Base-by-base conservation (phyloP, 2,888 invertebrate genomes). In the Quadriops clusia region DNA sequence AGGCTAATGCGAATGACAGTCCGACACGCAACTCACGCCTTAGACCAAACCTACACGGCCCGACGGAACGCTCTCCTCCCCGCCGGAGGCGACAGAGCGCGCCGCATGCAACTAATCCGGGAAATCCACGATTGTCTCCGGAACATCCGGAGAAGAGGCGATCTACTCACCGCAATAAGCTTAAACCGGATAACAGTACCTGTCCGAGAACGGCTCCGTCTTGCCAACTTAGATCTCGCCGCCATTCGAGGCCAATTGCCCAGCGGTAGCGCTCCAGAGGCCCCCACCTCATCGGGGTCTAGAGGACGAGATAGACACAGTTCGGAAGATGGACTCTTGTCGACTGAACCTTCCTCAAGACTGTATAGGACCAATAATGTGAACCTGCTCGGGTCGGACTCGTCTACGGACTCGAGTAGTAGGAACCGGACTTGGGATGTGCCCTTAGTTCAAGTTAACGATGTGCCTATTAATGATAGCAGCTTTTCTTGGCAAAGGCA, bases 371-470 rank as follows among this genome's bases (percentile, higher is more conserved):
- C 44, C 3, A 44, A 24, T 14, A 43, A 43, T 21, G 39, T 41
- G 3, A 42, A 44, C 31, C 24, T 43, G 6, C 33, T 44, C 22
- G 41, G 35, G 26, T 42, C 41, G 15, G 43, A 41, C 9, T 27
- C 41, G 4, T 28, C 32, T 14, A 15, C 37, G 1, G 17, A 28
- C 1, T 20, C 8, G 5, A 18, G 9, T 4, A 13, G 30, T 8
- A 33, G 37, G 23, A 41, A 30, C 30, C 28, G 39, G 9, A 20
- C 33, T 6, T 44, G 44, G 43, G 45, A 41, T 29, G 63, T 72
- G 44, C 74, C 74, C 2, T 54, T 68, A 7, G 68, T 77, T 44
- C 72, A 71, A 42, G 68, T 76, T 17, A 74, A 74, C 40, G 74
- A 76, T 43, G 61, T 70, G n/a, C 68, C 67, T 0, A 53, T 65